Base-by-base conservation (phyloP, 2,888 invertebrate genomes). In the Octonoba sinensis region DNA sequence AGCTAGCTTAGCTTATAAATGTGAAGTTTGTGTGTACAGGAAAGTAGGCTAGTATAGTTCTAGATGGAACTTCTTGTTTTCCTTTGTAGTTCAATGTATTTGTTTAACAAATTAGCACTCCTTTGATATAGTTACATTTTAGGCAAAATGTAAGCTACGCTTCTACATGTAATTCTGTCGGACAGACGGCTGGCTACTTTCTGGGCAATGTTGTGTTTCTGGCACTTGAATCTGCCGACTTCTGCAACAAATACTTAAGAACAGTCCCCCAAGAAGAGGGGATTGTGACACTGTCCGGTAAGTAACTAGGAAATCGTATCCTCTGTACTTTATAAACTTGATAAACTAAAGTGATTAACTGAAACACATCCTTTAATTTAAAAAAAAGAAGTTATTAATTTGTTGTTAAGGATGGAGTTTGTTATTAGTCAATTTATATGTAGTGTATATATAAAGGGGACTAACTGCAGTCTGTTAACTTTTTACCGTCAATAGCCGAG, bases 101-200 rank as follows among this genome's bases (percentile, higher is more conserved):
- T 27, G 27, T 27, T 27, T 8, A 3, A 1, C 36, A 36, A 36
- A 4, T 36, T 36, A 36, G 36, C 36, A 36, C 11, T 36, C 11
- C 36, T 36, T 36, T 36, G 36, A 36, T 36, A 36, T 36, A 36
- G 36, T 36, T 36, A 6, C 36, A 36, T 91, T 91, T 62, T 88
- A 95, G 95, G 86, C 91, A 93, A 86, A 99, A 99, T 90, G 97
- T 99, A 4, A 97, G 96, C 1, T 97, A 99, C 90, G 99, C 99
- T 0, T 99, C 99, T 1, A 99, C 99, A 0, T 99, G 99, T 88
- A 99, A 99, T 88, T 95, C 96, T 86, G 96, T 99, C 0, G 99
- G 99, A 3, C 99, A 99, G 90, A 99, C 98, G 0, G 95, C 97
- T 51, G 99, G 99, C 0, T 98, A 95, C 89, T 98, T 99, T 88